phyloP scores from a whole-genome alignment of 2,113 vertebrate genomes.

The Triplophysa tibetana region DNA sequence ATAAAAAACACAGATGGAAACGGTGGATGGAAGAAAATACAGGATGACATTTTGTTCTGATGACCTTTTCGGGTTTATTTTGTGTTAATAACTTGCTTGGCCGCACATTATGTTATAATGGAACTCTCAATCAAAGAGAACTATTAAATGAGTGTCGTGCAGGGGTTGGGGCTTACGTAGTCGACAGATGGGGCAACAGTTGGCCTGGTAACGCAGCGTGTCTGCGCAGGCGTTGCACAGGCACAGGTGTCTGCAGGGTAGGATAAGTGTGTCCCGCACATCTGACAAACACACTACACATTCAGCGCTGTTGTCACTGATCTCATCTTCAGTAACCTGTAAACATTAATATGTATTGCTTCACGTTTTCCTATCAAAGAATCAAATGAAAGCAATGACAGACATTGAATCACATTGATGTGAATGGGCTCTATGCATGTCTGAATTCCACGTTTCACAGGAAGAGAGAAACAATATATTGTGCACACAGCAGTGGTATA shows the following conservation, averaged over 20 bases:
- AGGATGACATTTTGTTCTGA: too few species aligned
- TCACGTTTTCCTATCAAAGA: not conserved
- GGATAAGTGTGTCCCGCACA: constrained; percentile 92
- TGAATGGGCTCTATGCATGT: not conserved
- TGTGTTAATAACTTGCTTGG: too few species aligned
- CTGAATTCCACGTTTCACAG: too few species aligned
- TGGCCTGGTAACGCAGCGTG: constrained; percentile 95
- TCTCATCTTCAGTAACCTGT: constrained; percentile 92
- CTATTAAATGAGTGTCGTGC: not conserved
- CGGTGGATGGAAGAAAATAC: too few species aligned
- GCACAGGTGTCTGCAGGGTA: constrained; percentile 95
- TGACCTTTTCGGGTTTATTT: not conserved
- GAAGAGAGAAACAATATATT: too few species aligned
- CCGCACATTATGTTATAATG: too few species aligned
- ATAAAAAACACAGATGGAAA: not conserved
- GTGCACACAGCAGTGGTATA: too few species aligned
- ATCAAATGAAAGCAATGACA: not conserved
- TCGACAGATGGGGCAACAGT: constrained; percentile 96
- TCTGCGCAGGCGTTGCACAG: constrained; percentile 93
- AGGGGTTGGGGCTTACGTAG: constrained; percentile 78
- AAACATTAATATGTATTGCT: not conserved
- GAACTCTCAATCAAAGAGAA: not conserved
- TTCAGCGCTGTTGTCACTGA: constrained; percentile 96
- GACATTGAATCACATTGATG: not conserved
- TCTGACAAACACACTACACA: constrained; percentile 97